phyloP scores from a whole-genome alignment of 2,113 vertebrate genomes.

The Cisticola juncidis region DNA sequence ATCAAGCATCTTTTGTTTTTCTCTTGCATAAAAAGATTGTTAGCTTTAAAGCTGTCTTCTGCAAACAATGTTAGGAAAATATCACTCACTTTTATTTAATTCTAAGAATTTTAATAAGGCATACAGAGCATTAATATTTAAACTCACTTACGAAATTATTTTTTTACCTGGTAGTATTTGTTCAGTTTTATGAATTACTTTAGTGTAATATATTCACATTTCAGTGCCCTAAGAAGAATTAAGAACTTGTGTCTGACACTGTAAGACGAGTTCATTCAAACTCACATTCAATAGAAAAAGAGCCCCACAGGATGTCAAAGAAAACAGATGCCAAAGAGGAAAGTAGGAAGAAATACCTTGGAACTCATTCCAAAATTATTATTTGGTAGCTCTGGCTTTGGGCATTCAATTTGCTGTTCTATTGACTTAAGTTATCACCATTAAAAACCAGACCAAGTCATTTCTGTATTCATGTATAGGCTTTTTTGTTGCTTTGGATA shows the following conservation, averaged over 20 bases:
- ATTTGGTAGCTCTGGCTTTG: not conserved
- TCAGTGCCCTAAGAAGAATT: constrained; percentile 10
- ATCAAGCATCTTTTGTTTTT: not conserved
- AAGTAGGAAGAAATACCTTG: not conserved
- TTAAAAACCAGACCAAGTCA: not conserved
- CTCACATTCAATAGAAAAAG: not conserved
- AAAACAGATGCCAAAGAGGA: not conserved
- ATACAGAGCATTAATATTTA: constrained; percentile 60
- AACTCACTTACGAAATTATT: constrained; percentile 50
- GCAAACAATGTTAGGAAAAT: constrained; percentile 46
- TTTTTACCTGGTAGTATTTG: constrained; percentile 48
- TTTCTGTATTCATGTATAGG: not conserved
- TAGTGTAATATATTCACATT: constrained; percentile 11
- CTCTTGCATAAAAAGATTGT: not conserved
- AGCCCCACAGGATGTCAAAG: not conserved
- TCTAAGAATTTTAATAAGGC: constrained; percentile 54
- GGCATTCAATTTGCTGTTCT: not conserved
- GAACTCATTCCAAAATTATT: not conserved
- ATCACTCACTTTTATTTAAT: constrained; percentile 64
- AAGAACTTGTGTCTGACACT: not conserved
- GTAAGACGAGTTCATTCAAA: constrained; percentile 13
- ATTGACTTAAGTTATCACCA: not conserved
- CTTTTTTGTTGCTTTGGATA: not conserved
- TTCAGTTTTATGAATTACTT: constrained; percentile 51
- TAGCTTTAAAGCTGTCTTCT: constrained; percentile 37